Evolutionary conservation across 1,140 invertebrate species (phyloP), one percentile per base, ranked within the genome.

Genomic region (Monomorium pharaonis): DNA sequence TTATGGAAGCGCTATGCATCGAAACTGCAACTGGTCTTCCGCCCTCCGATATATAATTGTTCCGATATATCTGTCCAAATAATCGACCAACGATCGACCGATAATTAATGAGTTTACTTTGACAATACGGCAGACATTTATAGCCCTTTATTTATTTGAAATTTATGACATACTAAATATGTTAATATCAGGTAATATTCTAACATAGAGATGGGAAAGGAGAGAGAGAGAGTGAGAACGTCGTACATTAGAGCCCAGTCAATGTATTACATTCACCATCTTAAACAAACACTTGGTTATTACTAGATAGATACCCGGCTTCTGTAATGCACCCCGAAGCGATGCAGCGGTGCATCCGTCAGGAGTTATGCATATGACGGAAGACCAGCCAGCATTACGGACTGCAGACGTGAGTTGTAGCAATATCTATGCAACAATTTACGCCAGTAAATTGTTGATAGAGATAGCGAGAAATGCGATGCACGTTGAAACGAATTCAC

Each of bases 281-380:
- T 83, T 72, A 58, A 83, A 72, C n/a, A 58, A 81, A 72, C 33
- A 69, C 49, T 70, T 81, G 18, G 37, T 81, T 83, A 83, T 83
- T 83, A 83, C 67, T 51, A 58, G 37, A 72, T 70, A 81, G 51
- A n/a, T 83, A 56, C 16, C n/a, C 21, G n/a, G 5, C 21, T 37
- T 18, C 10, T 24, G 30, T 58, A 44, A 81, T 21, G 78, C 9
- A 58, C 10, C 78, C 78, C 24, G 54, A 47, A 72, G 78, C 78
- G 21, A 42, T 54, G 77, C 21, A 42, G 75, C 24, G 21, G 44
- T 51, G 21, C 24, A 81, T 33, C 49, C 51, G 37, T 33, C 51
- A 72, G 14, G 37, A 81, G 24, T 81, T 69, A 72, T 70, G 49
- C 51, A 81, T 72, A 81, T 44, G 24, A 83, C 27, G 37, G 78